Base-by-base conservation (phyloP, 2,888 invertebrate genomes). In the Folsomia candida region DNA sequence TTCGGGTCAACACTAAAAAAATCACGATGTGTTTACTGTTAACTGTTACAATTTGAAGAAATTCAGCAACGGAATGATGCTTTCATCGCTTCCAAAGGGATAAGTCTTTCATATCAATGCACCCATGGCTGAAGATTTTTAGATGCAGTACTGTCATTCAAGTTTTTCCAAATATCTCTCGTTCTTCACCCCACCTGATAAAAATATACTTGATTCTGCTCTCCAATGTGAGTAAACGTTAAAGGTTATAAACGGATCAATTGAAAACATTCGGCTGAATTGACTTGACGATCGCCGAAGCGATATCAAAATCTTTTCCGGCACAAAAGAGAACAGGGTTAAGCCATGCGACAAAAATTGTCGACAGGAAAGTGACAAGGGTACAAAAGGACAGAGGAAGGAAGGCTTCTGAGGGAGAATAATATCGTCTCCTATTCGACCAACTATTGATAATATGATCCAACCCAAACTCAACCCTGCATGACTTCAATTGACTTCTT, bases 371-470 rank as follows among this genome's bases (percentile, higher is more conserved):
- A 65, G 28, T 65, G 65, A 65, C 65, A 65, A 54, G 27, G 65
- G 54, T 18, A 65, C 65, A 65, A 65, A 54, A 25, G 57, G 25
- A 25, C 26, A 27, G 57, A n/a, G 64, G 64, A 64, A 64, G 64
- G 64, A 64, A 64, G 64, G 24, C 51, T 64, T 64, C 51, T 26
- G 67, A 59, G 59, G 25, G 57, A 61, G 69, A 76, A 76, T 74
- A 69, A 70, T 76, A 69, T 74, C 74, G 73, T 76, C 74, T 72
- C 62, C n/a, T n/a, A n/a, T 68, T 47, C 68, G 72, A 71, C 62
- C 72, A 73, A 64, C 61, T 51, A 37, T 57, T 20, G 57, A 22
- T 22, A 57, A 22, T 57, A 6, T 57, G 9, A n/a, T 9, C 37
- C 37, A 14, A 37, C 54, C 54, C 18, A 54, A 22, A 54, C 11